Base-by-base conservation (phyloP, 2,888 invertebrate genomes). In the Barypeithes pellucidus region DNA sequence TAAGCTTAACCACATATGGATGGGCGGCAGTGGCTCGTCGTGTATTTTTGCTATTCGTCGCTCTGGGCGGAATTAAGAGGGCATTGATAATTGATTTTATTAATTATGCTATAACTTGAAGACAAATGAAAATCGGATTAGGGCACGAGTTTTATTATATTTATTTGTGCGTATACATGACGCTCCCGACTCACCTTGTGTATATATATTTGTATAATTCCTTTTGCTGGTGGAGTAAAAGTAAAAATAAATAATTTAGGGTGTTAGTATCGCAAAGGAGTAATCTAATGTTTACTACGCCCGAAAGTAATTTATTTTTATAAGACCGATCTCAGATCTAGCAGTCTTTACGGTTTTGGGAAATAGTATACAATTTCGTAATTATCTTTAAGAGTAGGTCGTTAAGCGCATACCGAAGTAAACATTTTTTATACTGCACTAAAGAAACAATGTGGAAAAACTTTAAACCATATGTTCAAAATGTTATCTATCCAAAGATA, bases 401-500 rank as follows among this genome's bases (percentile, higher is more conserved):
- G 22, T 57, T 66, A 66, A 66, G 41, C 22, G 41, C 39, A 47
- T 41, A 52, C 16, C 7, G 65, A 18, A 65, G 52, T 57, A 57
- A 66, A 66, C 66, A 66, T 66, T 66, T 66, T 66, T 66, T 66
- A 66, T 43, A 41, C n/a, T 65, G 57, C 54, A 54, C 43, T 66
- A 43, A 66, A 29, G 43, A 61, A 45, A 66, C 66, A 66, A 66
- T 66, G 66, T 57, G 57, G 20, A 66, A 66, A 66, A 57, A 57
- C 47, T 36, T 66, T 16, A 66, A 22, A 16, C 66, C 66, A 66
- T 54, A 54, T 66, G 66, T 52, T 54, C 22, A 54, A 66, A 54
- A 54, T 66, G 57, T 66, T 39, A 33, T 62, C 62, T 45, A 18
- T 47, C 16, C 24, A 0, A 47, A 50, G 50, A 36, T 16, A 63